Conservation (phyloP, 2,797 vertebrate genomes). For the Sparus aurata region DNA sequence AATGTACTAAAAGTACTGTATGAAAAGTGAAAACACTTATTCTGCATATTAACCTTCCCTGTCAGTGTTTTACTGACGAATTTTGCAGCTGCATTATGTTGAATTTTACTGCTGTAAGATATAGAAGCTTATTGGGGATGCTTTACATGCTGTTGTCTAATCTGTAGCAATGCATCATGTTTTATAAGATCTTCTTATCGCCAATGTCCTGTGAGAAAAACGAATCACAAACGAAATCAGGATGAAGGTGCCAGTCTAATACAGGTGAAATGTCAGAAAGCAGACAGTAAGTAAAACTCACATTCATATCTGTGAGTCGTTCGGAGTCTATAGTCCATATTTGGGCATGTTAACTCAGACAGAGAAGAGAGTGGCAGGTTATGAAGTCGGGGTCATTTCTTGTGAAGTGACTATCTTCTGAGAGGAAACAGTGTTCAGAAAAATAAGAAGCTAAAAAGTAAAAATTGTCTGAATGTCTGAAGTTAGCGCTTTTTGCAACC, state of each 20-base stretch:
- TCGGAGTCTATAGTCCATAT: constrained; percentile 6
- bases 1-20: no score
- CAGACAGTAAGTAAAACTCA: constrained; percentile 9
- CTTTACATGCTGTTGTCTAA: no score
- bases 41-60: no score
- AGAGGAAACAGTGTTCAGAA: constrained; percentile 34
- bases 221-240: not conserved
- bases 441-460: constrained; percentile 6
- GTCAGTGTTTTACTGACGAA: no score
- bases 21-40: no score
- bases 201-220: no score
- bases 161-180: no score
- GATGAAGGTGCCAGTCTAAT: not conserved
- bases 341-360: constrained; percentile 28
- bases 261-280: not conserved
- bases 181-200: no score
- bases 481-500: not conserved
- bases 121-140: no score
- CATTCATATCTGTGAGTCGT: constrained; percentile 8
- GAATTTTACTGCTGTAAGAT: no score
- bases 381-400: constrained; percentile 28
- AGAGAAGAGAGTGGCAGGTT: constrained; percentile 13
- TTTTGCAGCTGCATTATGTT: no score
- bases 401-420: constrained; percentile 13
- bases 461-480: not conserved